A percentile compares a stretch with the other conserved stretches of the same genome.
Evolutionary conservation across 2,888 invertebrate species (phyloP).

Genomic region (Ormyrus rosae): DNA sequence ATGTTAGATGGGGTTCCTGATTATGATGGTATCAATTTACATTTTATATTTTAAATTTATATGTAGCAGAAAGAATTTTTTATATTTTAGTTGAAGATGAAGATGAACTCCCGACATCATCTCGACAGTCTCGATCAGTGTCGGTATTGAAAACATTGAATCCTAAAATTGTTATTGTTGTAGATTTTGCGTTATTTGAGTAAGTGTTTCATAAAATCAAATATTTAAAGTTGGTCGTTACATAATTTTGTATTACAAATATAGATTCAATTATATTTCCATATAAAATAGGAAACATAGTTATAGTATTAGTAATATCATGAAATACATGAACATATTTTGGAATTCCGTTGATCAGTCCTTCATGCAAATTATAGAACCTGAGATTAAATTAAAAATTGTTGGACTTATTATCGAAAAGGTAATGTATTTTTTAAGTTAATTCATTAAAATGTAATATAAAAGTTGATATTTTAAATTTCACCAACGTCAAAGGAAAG

Average conservation of each 20-base stretch:
- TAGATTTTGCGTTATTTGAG: neutral
- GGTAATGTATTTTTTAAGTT: neutral
- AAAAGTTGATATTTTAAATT: neutral
- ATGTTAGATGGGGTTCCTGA: neutral
- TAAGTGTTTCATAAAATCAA: neutral
- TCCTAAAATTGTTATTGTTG: neutral
- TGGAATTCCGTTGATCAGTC: conserved; percentile 1
- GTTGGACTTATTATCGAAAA: neutral
- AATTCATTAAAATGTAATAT: neutral
- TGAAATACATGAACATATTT: neutral
- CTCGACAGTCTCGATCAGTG: too few relatives aligned
- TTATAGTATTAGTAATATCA: too few relatives aligned
- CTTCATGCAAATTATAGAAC: neutral
- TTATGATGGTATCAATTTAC: neutral
- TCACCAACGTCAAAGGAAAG: neutral
- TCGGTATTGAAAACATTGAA: neutral
- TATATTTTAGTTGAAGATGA: too few relatives aligned
- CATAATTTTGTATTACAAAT: neutral
- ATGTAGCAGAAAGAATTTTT: too few relatives aligned
- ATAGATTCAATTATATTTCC: neutral
- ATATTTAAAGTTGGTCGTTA: neutral
- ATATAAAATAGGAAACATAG: neutral
- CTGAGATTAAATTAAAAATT: conserved; percentile 1
- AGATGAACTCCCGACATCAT: too few relatives aligned
- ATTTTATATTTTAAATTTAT: neutral